Base-by-base conservation (phyloP, 1,140 invertebrate genomes). In the Micrasema longulum region DNA sequence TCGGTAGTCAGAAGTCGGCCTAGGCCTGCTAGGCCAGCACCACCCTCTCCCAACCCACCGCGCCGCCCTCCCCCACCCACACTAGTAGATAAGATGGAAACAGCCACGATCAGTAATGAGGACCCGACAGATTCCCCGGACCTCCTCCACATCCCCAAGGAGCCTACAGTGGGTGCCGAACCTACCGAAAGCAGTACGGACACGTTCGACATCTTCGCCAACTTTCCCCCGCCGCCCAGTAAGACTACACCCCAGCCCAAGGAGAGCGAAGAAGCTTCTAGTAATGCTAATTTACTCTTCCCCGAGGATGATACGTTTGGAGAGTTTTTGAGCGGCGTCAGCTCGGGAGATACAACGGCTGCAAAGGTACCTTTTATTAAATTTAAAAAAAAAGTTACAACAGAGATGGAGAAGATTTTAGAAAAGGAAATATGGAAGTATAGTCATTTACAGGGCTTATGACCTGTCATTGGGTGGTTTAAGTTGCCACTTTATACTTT, bases 121-220 rank as follows among this genome's bases (percentile, higher is more conserved):
- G 55, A 55, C 1, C 77, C 79, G 60, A 7, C 14, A 0, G 38
- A 10, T 6, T 22, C 60, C 18, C 14, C 67, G 0, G 72, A 74
- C 35, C 53, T 74, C 7, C 45, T 70, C n/a, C 66, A 69, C 48
- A 36, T 70, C n/a, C 45, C 67, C 20, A 64, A 64, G 31, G 43
- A 2, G 12, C 20, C 11, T 0, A 22, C 43, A 31, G 31, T 26
- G 18, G 35, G n/a, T 12, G 12, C 10, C 6, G 26, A 18, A 6
- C 14, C 43, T 31, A 12, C 43, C 16, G 20, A 9, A 16, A 7
- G 9, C 12, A 22, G 38, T n/a, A 47, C 67, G 1, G 83, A 85
- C 52, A 84, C 84, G 0, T 85, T 85, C 62, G 83, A 84, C 64
- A 82, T 85, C 76, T 85, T 85, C 67, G 71, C 74, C 41, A 76